Conservation (phyloP, 2,797 vertebrate species). For the Stomatorhinus walkeri region DNA sequence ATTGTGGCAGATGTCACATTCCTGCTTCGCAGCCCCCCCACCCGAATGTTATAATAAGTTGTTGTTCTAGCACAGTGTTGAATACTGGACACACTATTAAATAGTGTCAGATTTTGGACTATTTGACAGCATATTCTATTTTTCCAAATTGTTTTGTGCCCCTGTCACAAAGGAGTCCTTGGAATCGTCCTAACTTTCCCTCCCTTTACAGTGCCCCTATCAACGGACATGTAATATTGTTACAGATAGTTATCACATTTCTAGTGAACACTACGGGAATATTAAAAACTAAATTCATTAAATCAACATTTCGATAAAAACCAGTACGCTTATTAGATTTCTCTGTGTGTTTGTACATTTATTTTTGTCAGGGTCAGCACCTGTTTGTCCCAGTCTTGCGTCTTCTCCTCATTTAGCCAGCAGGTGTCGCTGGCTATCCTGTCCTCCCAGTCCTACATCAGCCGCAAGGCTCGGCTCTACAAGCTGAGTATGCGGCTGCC, state of each 20-base stretch:
- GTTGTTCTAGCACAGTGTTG: background rate
- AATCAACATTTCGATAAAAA: background rate
- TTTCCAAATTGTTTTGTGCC: background rate
- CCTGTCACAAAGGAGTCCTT: background rate
- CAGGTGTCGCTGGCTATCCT: background rate
- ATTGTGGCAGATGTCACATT: background rate
- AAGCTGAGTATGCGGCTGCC: background rate
- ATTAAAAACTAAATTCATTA: background rate
- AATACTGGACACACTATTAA: background rate
- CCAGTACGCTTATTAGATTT: background rate
- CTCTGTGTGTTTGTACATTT: background rate
- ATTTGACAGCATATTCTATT: background rate
- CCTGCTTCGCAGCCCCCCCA: background rate
- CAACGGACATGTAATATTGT: background rate
- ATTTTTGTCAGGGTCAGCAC: background rate
- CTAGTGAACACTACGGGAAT: background rate
- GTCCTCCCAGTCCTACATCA: background rate
- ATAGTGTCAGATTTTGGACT: background rate
- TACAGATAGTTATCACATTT: background rate
- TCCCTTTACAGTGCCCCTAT: background rate
- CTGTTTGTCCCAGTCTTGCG: no score
- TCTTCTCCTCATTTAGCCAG: background rate
- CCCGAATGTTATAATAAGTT: no score
- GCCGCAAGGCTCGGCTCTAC: background rate
- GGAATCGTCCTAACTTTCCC: background rate